Conservation (phyloP, 2,797 vertebrate species). For the Lemur catta region DNA sequence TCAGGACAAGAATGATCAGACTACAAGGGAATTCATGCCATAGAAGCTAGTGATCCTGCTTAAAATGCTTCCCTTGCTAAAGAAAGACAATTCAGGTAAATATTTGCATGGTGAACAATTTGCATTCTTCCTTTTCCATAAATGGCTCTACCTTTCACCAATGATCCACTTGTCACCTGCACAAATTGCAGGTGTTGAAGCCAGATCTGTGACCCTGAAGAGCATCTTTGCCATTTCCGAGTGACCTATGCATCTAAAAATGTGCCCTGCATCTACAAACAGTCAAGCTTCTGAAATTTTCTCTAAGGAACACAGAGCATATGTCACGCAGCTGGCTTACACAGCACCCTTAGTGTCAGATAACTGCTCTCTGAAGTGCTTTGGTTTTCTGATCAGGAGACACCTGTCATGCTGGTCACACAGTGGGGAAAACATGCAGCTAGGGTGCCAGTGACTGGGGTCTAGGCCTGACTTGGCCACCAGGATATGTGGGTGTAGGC, state of each 20-base stretch:
- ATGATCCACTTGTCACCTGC: slow-evolving; percentile 55
- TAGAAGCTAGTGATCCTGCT: neutral
- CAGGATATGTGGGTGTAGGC: neutral
- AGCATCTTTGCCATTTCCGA: slow-evolving; percentile 30
- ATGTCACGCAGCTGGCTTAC: slow-evolving; percentile 57
- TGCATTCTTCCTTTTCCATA: slow-evolving; percentile 57
- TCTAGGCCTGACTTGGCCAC: neutral
- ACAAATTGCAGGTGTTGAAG: slow-evolving; percentile 60
- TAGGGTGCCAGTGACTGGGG: neutral
- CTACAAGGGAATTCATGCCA: neutral
- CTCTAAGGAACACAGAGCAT: slow-evolving; percentile 43
- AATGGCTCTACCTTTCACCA: slow-evolving; percentile 60
- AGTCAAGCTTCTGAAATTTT: slow-evolving; percentile 38
- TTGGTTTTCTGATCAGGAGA: slow-evolving; percentile 53
- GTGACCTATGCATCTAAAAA: slow-evolving; percentile 60
- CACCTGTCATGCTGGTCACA: slow-evolving; percentile 31
- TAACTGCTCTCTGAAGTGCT: slow-evolving; percentile 24
- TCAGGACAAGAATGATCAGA: neutral
- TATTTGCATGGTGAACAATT: slow-evolving; percentile 61
- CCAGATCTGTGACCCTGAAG: slow-evolving; percentile 9
- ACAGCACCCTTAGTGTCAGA: slow-evolving; percentile 38
- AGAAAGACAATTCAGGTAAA: slow-evolving; percentile 39
- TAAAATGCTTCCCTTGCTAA: neutral
- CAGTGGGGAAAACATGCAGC: neutral
- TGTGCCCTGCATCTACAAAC: neutral